phyloP scores from a whole-genome alignment of 1,140 invertebrate species.

The Macrotrachela quadricornifera region DNA sequence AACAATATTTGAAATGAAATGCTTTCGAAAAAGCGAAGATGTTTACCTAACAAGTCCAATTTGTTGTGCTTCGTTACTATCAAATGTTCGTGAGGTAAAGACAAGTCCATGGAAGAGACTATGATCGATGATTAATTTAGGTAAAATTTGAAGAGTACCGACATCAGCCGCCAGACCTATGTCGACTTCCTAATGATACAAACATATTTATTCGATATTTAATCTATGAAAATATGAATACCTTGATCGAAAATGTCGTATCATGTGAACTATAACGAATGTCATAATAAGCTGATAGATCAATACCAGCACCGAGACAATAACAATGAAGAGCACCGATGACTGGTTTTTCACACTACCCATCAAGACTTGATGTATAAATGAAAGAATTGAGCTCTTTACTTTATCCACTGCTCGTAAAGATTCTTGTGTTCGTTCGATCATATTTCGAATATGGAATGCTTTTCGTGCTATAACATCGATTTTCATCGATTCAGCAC shows the following conservation, averaged over 20 bases:
- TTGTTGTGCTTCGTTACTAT: slow-evolving; percentile 48
- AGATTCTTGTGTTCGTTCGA: slow-evolving; percentile 50
- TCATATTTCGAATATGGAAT: slow-evolving; percentile 40
- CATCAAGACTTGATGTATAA: slow-evolving; percentile 9
- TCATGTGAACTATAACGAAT: slow-evolving; percentile 72
- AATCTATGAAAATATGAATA: slow-evolving; percentile 37
- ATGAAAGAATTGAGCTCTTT: slow-evolving; percentile 5
- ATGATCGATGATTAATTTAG: slow-evolving; percentile 68
- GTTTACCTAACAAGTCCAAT: slow-evolving; percentile 25
- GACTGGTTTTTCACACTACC: slow-evolving; percentile 61
- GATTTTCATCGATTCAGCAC: slow-evolving; percentile 15
- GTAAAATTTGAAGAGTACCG: slow-evolving; percentile 70
- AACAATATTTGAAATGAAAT: background rate
- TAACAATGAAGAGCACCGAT: slow-evolving; percentile 62
- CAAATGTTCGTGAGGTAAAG: slow-evolving; percentile 60
- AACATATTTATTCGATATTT: background rate
- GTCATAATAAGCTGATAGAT: slow-evolving; percentile 63
- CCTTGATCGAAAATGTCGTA: slow-evolving; percentile 75
- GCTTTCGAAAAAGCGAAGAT: too few species aligned
- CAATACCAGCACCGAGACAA: slow-evolving; percentile 71
- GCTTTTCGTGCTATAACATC: slow-evolving; percentile 59
- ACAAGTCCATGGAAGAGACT: slow-evolving; percentile 64
- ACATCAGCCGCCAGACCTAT: slow-evolving; percentile 76
- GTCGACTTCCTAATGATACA: slow-evolving; percentile 29
- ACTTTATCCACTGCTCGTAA: slow-evolving; percentile 56